Conservation (phyloP, 1,140 invertebrate species). For the Drosophila malerkotliana region DNA sequence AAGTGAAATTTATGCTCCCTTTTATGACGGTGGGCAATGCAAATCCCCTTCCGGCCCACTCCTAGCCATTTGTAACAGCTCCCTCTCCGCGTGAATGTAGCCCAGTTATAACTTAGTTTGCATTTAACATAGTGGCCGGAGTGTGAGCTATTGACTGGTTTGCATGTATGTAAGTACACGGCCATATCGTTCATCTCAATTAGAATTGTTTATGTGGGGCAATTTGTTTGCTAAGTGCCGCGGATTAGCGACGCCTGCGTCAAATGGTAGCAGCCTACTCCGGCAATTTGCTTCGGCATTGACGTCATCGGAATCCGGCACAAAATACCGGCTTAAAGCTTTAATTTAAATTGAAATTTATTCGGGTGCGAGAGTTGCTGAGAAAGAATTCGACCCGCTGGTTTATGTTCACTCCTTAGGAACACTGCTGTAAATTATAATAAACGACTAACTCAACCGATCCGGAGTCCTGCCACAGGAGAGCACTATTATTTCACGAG, state of each 20-base stretch:
- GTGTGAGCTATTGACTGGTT: constrained; percentile 37
- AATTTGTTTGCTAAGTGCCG: constrained; percentile 77
- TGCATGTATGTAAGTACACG: constrained; percentile 36
- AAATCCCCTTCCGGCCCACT: constrained; percentile 31
- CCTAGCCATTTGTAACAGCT: not conserved
- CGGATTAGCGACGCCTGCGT: constrained; percentile 62
- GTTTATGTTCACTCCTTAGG: not conserved
- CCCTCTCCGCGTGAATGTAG: not conserved
- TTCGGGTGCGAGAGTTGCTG: constrained; percentile 9
- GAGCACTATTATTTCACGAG: constrained; percentile 51
- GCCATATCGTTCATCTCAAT: constrained; percentile 76
- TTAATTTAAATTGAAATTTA: constrained; percentile 69
- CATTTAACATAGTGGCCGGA: constrained; percentile 52
- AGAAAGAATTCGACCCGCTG: constrained; percentile 9
- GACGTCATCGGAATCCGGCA: constrained; percentile 44
- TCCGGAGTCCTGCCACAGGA: constrained; percentile 15
- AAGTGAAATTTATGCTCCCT: constrained; percentile 84
- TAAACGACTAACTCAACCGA: constrained; percentile 40
- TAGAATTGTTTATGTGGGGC: constrained; percentile 77
- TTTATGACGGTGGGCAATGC: constrained; percentile 59
- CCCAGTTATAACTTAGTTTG: constrained; percentile 54
- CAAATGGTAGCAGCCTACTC: constrained; percentile 32
- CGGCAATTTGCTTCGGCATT: constrained; percentile 44
- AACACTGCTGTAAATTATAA: constrained; percentile 59
- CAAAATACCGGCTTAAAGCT: constrained; percentile 26